Evolutionary conservation across 2,888 invertebrate genomes (phyloP), one percentile per base, ranked within the genome.

Genomic region (Artemia sp.): DNA sequence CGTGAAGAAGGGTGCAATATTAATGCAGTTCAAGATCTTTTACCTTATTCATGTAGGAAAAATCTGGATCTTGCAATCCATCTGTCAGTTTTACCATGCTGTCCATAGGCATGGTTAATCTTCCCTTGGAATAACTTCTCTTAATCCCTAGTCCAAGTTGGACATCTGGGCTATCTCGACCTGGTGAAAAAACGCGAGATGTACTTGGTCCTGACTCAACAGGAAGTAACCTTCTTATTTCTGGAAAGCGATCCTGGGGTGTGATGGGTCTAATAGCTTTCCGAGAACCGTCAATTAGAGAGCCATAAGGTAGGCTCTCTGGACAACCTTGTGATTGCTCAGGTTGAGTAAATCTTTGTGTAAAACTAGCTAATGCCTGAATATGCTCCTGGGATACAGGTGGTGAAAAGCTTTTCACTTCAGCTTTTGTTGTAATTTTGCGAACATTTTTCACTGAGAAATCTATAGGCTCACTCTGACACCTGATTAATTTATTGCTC

Each of bases 71-170:
- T 10, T 58, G 64, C 8, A 58, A 24, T n/a, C 64, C n/a, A 24
- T 58, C 64, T 19, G n/a, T 58, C 64, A 58, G 64, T 24, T 58
- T 58, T 24, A 58, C 14, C 64, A 58, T 58, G 24, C 64, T 58
- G 64, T 58, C 64, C 64, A 58, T 58, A n/a, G 64, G 64, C 64
- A 58, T 58, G 9, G 64, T 58, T 9, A 58, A 24, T 24, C 64
- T 58, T 19, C 64, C 64, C 24, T 58, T 58, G 12, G 64, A 24
- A 58, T 10, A 58, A 24, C 14, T 24, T 10, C 24, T 58, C 8
- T n/a, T n/a, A 58, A 11, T n/a, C n/a, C 24, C 64, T 19, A 58
- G 64, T 24, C 64, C 64, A n/a, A 58, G 64, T 38, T 38, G 38
- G 38, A 38, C 38, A n/a, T 58, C 64, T 58, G 64, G 24, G 24